phyloP scores from a whole-genome alignment of 1,140 invertebrate species.

The Bombus difficillimus region DNA sequence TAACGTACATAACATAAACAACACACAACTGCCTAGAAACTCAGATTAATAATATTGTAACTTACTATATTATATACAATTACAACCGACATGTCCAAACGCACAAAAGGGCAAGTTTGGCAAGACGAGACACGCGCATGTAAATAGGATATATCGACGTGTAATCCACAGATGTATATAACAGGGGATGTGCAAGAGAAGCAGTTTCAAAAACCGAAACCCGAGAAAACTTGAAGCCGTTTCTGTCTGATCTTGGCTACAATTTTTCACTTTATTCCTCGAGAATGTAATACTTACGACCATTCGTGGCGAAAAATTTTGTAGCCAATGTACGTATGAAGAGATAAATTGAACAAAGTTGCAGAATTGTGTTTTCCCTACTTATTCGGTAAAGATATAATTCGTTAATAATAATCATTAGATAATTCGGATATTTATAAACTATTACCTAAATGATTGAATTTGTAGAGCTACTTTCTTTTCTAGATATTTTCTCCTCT shows the following conservation, averaged over 20 bases:
- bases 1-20: constrained; percentile 69
- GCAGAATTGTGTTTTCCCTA: background rate
- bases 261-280: constrained; percentile 54
- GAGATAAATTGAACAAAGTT: constrained; percentile 25
- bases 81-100: constrained; percentile 79
- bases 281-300: constrained; percentile 29
- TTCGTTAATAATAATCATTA: background rate
- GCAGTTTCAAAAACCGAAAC: constrained; percentile 37
- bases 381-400: background rate
- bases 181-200: background rate
- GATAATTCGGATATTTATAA: too few relatives aligned
- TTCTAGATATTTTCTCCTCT: too few relatives aligned
- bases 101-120: constrained; percentile 80
- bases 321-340: constrained; percentile 33
- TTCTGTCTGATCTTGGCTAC: constrained; percentile 51
- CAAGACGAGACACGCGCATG: constrained; percentile 60
- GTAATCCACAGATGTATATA: constrained; percentile 56
- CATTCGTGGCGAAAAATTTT: constrained; percentile 35
- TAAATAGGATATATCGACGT: constrained; percentile 71
- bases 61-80: constrained; percentile 73
- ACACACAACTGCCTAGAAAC: constrained; percentile 80
- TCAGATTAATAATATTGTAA: constrained; percentile 75
- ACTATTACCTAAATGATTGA: too few relatives aligned
- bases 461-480: too few relatives aligned
- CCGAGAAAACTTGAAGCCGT: constrained; percentile 38